phyloP scores from a whole-genome alignment of 2,113 vertebrate species.

The Ariopsis seemanni region DNA sequence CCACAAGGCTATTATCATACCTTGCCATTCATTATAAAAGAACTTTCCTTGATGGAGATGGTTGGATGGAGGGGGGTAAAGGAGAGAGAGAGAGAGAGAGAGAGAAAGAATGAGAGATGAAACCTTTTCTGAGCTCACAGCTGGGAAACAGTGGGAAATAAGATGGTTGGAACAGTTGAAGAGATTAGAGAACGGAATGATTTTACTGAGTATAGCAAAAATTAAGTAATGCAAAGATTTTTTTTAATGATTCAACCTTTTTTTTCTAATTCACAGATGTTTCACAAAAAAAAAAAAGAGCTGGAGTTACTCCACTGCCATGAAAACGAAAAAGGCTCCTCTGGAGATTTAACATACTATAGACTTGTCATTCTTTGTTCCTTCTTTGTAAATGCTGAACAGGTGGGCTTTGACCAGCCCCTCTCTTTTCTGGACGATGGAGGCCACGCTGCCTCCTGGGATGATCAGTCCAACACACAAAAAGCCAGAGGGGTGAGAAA shows the following conservation, averaged over 20 bases:
- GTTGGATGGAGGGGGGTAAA: conserved; percentile 64
- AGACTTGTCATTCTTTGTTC: conserved; percentile 18
- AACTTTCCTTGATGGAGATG: conserved; percentile 88
- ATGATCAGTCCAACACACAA: neutral
- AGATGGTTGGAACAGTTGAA: conserved; percentile 15
- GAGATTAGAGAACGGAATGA: conserved; percentile 14
- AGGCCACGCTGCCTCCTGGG: conserved; percentile 22
- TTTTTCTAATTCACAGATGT: neutral
- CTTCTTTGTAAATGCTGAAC: conserved; percentile 19
- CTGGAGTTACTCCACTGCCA: neutral
- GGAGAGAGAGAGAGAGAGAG: conserved; percentile 50
- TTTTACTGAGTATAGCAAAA: neutral
- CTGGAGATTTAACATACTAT: conserved; percentile 15
- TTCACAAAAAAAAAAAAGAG: neutral
- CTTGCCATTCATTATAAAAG: conserved; percentile 99
- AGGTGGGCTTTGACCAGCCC: conserved; percentile 20
- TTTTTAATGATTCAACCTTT: neutral
- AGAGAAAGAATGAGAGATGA: neutral
- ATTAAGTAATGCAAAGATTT: neutral
- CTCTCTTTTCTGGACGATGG: neutral
- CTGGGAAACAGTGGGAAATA: conserved; percentile 35
- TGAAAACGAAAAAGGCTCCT: neutral
- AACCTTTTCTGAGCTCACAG: conserved; percentile 22
- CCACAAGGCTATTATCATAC: conserved; percentile 94
- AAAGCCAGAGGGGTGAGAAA: neutral